Evolutionary conservation across 2,888 invertebrate genomes (phyloP), one percentile per base, ranked within the genome.

Genomic region (Aromia moschata): DNA sequence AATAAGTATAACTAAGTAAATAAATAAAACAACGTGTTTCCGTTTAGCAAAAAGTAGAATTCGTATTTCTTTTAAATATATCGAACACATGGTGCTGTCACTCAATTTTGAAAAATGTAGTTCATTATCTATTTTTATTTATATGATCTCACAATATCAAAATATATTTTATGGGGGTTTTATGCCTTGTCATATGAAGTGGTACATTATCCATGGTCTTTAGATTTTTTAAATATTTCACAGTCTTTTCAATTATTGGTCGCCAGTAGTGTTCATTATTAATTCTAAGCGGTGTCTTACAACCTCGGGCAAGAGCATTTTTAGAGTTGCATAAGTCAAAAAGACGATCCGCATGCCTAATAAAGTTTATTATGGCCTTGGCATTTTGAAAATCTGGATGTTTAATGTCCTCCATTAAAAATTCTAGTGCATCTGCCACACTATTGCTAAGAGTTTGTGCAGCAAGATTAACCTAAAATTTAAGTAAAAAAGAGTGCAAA

Each of bases 381-480:
- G 52, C 60, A 40, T 56, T 30, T 40, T 17, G 2, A 47, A 67
- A 67, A 7, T 63, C 36, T 10, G 38, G 38, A 18, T 49, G 16
- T n/a, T 62, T 30, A 4, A 60, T 9, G 25, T 67, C 64, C 3
- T 30, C 10, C 18, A 12, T 40, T 14, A 62, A 51, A 60, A 60
- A 62, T 30, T 62, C 58, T 7, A 65, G 16, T 16, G 62, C 63
- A 56, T 64, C 62, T 1, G 66, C 59, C 10, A 64, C 57, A 47
- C 60, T 62, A 5, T 18, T 30, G 36, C 64, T 66, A 3, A 66
- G 11, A 3, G 64, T 62, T 37, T 65, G 62, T 2, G 62, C 60
- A 31, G 65, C 64, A 30, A 68, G 46, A 30, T 57, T 61, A 2
- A 67, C 60, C 60, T 62, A 17, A 55, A 55, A 53, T n/a, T n/a